These are phyloP conservation scores for Lathamus discolor DNA, from an alignment of 2,113 vertebrate species.

Conservation along the genomic window DNA sequence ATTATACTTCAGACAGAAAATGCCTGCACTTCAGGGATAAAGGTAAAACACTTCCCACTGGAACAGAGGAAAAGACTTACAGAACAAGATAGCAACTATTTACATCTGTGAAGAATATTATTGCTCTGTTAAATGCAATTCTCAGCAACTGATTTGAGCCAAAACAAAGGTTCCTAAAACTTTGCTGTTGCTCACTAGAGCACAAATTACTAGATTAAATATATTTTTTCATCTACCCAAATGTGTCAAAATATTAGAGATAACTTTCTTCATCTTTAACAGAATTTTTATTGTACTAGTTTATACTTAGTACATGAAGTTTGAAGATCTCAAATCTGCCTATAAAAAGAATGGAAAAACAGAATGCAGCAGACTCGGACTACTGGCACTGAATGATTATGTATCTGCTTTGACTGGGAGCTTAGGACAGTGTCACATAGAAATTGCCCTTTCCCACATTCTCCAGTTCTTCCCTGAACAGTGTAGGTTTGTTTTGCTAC, in stretches of 20 bases:
- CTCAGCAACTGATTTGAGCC: background rate
- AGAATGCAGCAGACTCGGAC: background rate
- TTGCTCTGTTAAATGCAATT: constrained; percentile 22
- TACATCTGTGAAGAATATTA: background rate
- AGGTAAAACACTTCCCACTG: background rate
- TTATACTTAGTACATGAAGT: constrained; percentile 19
- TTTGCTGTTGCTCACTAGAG: background rate
- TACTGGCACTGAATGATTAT: background rate
- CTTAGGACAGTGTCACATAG: background rate
- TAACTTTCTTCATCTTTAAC: constrained; percentile 35
- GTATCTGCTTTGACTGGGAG: background rate
- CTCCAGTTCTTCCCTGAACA: background rate
- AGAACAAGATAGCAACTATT: background rate
- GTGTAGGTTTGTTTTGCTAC: background rate
- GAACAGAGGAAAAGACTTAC: background rate
- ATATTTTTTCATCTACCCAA: background rate
- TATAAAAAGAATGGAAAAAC: background rate
- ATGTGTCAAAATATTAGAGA: constrained; percentile 1
- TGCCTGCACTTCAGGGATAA: background rate
- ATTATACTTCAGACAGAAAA: background rate
- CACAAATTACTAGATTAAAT: background rate
- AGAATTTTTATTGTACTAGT: constrained; percentile 45
- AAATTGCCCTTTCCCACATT: background rate
- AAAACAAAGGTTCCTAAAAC: background rate
- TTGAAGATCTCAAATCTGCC: background rate